Percentiles rank a stretch among this genome's conserved stretches.
Conservation (phyloP, 2,797 vertebrate species). For the Odontamblyopus rebecca region DNA sequence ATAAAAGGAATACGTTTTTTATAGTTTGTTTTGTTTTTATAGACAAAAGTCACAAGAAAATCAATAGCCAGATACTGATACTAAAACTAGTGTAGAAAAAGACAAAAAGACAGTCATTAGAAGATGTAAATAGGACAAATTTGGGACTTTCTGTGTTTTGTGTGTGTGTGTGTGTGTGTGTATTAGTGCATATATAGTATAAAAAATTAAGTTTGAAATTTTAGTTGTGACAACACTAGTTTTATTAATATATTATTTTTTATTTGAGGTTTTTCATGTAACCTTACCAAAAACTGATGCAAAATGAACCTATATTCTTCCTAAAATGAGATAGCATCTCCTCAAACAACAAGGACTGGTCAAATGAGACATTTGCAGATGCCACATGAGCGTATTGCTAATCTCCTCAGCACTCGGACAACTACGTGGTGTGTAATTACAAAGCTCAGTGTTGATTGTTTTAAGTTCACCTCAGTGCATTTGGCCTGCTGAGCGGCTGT, state of each 20-base stretch:
- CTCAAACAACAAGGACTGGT: constrained; percentile 44
- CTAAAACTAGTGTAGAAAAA: neutral
- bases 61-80: neutral
- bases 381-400: constrained; percentile 47
- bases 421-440: constrained; percentile 62
- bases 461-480: constrained; percentile 48
- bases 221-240: too few relatives aligned
- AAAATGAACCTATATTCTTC: neutral
- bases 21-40: neutral
- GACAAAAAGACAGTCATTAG: neutral
- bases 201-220: too few relatives aligned
- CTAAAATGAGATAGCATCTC: neutral
- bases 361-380: constrained; percentile 51
- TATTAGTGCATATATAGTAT: too few relatives aligned
- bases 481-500: constrained; percentile 56
- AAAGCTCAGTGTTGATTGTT: constrained; percentile 39
- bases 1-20: neutral
- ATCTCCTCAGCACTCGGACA: constrained; percentile 65
- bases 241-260: too few relatives aligned
- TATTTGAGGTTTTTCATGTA: neutral
- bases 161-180: too few relatives aligned
- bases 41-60: neutral
- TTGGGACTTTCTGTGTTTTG: neutral
- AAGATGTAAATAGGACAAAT: neutral
- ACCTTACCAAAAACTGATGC: neutral